phyloP scores from a whole-genome alignment of 2,888 invertebrate genomes.

The Protophormia terraenovae region DNA sequence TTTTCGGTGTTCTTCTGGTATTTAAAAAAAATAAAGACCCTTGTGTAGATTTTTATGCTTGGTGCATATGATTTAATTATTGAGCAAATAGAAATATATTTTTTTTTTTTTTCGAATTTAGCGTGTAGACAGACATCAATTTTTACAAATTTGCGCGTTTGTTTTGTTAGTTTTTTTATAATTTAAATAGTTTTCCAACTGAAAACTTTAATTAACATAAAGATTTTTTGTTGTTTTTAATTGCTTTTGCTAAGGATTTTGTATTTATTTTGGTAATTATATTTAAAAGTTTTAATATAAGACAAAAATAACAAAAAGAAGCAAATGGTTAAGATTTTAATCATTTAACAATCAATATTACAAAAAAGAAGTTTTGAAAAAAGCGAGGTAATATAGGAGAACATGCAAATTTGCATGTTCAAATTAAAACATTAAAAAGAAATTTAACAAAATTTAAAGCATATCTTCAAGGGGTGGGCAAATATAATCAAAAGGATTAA shows the following conservation, averaged over 20 bases:
- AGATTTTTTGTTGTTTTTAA: constrained; percentile 61
- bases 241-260: constrained; percentile 48
- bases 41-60: not conserved
- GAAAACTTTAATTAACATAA: constrained; percentile 68
- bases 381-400: not conserved
- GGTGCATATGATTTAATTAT: constrained; percentile 57
- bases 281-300: not conserved
- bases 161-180: constrained; percentile 11
- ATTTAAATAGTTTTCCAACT: constrained; percentile 34
- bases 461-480: constrained; percentile 8
- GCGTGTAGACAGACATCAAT: constrained; percentile 69
- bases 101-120: too few species aligned
- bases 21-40: not conserved
- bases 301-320: not conserved
- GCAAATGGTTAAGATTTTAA: constrained; percentile 49
- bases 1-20: not conserved
- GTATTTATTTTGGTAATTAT: constrained; percentile 19
- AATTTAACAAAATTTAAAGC: constrained; percentile 35
- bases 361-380: not conserved
- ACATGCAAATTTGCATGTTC: constrained; percentile 61
- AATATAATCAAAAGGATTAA: not conserved
- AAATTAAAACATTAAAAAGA: constrained; percentile 47
- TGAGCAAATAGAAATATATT: constrained; percentile 57
- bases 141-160: constrained; percentile 69
- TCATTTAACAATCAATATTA: constrained; percentile 61